A percentile compares a stretch with the other conserved stretches of the same genome.
phyloP scores from a whole-genome alignment of 2,888 invertebrate genomes.

The Epiblema foenella region DNA sequence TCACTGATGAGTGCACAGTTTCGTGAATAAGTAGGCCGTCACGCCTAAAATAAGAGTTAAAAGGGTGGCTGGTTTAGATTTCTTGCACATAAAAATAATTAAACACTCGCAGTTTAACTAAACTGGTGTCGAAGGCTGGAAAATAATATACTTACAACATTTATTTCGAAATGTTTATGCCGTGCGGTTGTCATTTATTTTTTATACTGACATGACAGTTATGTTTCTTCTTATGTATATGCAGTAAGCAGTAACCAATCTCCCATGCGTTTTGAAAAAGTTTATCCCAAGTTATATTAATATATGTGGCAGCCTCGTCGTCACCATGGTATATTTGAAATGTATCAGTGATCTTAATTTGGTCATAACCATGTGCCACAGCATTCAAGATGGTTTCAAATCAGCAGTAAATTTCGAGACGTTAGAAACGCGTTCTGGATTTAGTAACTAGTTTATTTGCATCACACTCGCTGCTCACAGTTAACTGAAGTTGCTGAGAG shows the following conservation, averaged over 20 bases:
- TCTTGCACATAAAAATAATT: not conserved
- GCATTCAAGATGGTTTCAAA: not conserved
- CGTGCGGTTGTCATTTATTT: not conserved
- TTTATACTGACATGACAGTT: not conserved
- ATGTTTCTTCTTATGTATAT: not conserved
- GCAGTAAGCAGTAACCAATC: not conserved
- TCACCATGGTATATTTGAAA: not conserved
- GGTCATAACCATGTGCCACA: not conserved
- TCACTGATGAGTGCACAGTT: too few species aligned
- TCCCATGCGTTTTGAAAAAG: not conserved
- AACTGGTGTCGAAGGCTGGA: not conserved
- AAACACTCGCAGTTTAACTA: not conserved
- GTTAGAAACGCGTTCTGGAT: not conserved
- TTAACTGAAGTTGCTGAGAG: constrained; percentile 4
- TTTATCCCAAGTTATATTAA: not conserved
- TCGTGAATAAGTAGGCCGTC: too few species aligned
- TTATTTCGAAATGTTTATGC: not conserved
- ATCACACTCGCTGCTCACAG: not conserved
- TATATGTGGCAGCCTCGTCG: not conserved
- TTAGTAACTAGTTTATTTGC: constrained; percentile 3
- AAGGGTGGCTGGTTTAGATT: too few species aligned
- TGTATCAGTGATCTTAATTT: not conserved
- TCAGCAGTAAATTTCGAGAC: not conserved
- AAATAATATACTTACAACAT: not conserved
- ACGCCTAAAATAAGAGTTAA: too few species aligned